Conservation (phyloP, 2,888 invertebrate species). For the Malacosoma neustria region DNA sequence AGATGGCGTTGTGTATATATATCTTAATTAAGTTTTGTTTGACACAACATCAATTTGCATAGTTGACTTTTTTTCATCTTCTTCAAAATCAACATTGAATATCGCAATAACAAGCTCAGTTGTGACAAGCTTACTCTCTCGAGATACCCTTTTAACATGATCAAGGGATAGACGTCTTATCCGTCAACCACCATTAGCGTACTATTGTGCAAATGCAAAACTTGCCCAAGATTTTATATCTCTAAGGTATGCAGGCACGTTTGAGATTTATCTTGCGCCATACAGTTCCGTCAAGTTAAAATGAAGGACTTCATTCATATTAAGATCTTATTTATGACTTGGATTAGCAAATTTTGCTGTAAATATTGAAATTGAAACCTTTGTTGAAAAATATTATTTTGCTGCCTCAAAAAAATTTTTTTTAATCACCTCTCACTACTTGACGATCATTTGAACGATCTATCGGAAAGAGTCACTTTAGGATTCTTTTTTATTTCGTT, state of each 20-base stretch:
- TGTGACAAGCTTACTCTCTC: not conserved
- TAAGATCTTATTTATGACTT: not conserved
- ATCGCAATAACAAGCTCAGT: not conserved
- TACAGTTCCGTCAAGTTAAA: not conserved
- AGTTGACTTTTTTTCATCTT: too few relatives aligned
- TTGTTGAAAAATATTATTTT: too few relatives aligned
- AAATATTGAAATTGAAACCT: too few relatives aligned
- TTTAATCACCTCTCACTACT: too few relatives aligned
- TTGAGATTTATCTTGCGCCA: not conserved
- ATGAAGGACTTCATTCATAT: not conserved
- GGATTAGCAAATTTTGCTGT: too few relatives aligned
- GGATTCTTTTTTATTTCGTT: too few relatives aligned
- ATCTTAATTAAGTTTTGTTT: too few relatives aligned
- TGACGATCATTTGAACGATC: too few relatives aligned
- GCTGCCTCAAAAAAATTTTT: too few relatives aligned
- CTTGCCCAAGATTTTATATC: conserved; percentile 2
- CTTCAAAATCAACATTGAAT: not conserved
- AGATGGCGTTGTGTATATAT: too few relatives aligned
- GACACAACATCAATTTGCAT: too few relatives aligned
- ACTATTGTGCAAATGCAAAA: conserved; percentile 1
- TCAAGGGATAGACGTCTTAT: not conserved
- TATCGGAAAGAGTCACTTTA: too few relatives aligned
- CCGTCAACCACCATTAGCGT: not conserved
- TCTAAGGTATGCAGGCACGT: conserved; percentile 4
- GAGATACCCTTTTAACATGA: not conserved